Percentiles rank a stretch among this genome's conserved stretches.
These are phyloP conservation scores for Spisula solida DNA, from an alignment of 2,888 invertebrate species.

Conservation along the genomic window DNA sequence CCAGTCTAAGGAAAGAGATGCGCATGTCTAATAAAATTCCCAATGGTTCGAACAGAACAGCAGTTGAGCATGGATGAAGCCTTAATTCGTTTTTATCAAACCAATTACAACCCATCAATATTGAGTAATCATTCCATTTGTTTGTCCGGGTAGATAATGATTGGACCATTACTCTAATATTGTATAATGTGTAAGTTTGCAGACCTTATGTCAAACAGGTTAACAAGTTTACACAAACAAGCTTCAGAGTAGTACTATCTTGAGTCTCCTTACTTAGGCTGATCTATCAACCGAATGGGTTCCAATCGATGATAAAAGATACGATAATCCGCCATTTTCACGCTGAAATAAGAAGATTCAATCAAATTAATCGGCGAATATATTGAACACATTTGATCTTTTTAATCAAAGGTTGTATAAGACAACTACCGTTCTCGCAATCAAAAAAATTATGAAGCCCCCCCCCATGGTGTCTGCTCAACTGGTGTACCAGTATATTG, in stretches of 20 bases:
- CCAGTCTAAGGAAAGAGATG: no score
- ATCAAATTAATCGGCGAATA: not conserved
- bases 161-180: constrained; percentile 18
- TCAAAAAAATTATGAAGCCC: no score
- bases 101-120: not conserved
- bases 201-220: not conserved
- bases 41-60: no score
- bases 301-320: not conserved
- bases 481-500: no score
- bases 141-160: constrained; percentile 1
- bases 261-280: not conserved
- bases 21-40: no score
- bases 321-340: not conserved
- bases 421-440: no score
- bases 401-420: no score
- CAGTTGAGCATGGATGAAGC: not conserved
- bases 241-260: not conserved
- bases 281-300: not conserved
- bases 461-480: no score
- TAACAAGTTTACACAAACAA: not conserved
- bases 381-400: no score
- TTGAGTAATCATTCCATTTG: not conserved
- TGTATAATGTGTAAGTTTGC: not conserved
- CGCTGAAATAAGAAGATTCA: not conserved
- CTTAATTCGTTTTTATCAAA: not conserved